phyloP scores from a whole-genome alignment of 1,140 invertebrate species.

The Drosophila orena region DNA sequence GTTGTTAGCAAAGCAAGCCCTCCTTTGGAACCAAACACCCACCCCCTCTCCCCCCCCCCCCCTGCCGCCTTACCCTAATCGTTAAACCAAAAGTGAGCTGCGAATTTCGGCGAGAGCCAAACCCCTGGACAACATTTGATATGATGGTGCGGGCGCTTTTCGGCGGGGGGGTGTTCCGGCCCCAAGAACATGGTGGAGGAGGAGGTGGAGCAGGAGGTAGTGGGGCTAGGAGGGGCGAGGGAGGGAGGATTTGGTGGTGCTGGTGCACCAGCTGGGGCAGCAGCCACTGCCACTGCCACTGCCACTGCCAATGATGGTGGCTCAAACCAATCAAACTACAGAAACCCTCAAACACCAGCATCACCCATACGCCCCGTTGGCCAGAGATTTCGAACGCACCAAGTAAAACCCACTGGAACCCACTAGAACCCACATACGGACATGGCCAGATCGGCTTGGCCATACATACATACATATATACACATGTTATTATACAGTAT shows the following conservation, averaged over 20 bases:
- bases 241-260: neutral
- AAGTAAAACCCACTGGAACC: too few species aligned
- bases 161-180: neutral
- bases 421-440: too few species aligned
- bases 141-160: neutral
- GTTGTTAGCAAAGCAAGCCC: conserved; percentile 7
- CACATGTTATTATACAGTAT: too few species aligned
- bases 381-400: neutral
- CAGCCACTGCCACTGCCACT: neutral
- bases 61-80: neutral
- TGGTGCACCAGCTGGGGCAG: conserved; percentile 3
- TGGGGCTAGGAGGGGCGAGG: neutral
- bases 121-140: neutral
- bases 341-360: conserved; percentile 15
- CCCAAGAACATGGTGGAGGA: neutral
- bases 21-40: too few species aligned
- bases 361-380: conserved; percentile 29
- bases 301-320: conserved; percentile 4
- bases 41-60: neutral
- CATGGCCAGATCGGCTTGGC: too few species aligned
- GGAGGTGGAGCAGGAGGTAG: neutral
- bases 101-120: conserved; percentile 3
- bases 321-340: conserved; percentile 15
- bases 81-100: conserved; percentile 26
- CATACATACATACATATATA: too few species aligned